These are phyloP conservation scores for Tenthredo amoena DNA, from an alignment of 2,888 invertebrate genomes.

Conservation along the genomic window DNA sequence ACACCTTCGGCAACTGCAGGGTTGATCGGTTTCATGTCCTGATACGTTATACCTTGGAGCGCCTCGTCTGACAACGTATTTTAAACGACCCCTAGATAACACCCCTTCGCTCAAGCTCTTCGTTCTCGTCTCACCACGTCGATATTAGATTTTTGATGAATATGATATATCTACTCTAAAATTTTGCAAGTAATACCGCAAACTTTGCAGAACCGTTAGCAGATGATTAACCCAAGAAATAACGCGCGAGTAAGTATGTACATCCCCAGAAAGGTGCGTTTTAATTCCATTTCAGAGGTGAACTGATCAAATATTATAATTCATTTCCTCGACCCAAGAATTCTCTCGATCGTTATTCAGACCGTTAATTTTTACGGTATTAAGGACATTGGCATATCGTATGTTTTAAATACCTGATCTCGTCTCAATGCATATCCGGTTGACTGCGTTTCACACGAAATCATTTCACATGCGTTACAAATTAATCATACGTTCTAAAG, in stretches of 20 bases:
- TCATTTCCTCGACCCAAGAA: background rate
- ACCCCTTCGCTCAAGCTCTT: background rate
- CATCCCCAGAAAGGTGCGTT: background rate
- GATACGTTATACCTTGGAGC: background rate
- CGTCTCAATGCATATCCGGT: slow-evolving; percentile 19
- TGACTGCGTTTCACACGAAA: slow-evolving; percentile 18
- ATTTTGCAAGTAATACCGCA: background rate
- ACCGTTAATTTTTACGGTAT: background rate
- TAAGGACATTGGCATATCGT: background rate
- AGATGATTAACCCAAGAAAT: background rate
- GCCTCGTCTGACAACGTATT: slow-evolving; percentile 18
- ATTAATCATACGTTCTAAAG: slow-evolving; percentile 21
- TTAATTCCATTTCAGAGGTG: background rate
- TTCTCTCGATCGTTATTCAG: background rate
- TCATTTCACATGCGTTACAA: background rate
- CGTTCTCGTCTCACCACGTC: background rate
- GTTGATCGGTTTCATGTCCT: slow-evolving; percentile 34
- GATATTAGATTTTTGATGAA: slow-evolving; percentile 33
- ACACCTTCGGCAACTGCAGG: background rate
- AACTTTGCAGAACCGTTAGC: slow-evolving; percentile 4
- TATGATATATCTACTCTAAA: background rate
- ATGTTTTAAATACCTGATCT: slow-evolving; percentile 28
- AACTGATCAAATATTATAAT: slow-evolving; percentile 16
- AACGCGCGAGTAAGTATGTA: background rate
- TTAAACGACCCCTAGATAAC: background rate